Evolutionary conservation across 2,113 vertebrate genomes (phyloP).

Genomic region (Amphilophus citrinellus): DNA sequence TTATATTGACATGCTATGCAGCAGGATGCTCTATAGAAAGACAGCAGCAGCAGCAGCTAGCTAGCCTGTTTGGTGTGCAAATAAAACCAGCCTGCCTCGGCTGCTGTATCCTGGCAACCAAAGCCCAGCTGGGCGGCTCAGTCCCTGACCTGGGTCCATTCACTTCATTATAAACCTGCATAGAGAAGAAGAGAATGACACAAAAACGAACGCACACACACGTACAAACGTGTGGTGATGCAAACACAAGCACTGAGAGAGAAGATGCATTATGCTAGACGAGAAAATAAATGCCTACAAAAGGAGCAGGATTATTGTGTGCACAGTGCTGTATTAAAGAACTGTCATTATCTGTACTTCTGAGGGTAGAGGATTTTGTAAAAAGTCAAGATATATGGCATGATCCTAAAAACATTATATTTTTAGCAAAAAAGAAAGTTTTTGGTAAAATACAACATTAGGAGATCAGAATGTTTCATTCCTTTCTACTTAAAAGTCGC

Average conservation of each 20-base stretch:
- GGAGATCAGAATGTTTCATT: background rate
- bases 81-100: constrained; percentile 76
- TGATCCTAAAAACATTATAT: background rate
- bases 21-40: constrained; percentile 40
- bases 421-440: background rate
- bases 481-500: background rate
- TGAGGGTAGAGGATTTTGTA: background rate
- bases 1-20: constrained; percentile 71
- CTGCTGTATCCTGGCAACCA: constrained; percentile 86
- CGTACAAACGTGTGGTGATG: constrained; percentile 1
- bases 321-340: constrained; percentile 2
- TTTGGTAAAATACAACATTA: background rate
- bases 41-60: constrained; percentile 61
- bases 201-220: constrained; percentile 51
- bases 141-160: constrained; percentile 83
- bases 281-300: background rate
- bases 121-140: constrained; percentile 74
- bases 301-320: background rate
- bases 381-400: background rate
- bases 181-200: constrained; percentile 80
- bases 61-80: constrained; percentile 81
- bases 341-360: constrained; percentile 6
- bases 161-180: constrained; percentile 85
- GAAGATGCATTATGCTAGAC: constrained; percentile 36
- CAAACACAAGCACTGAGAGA: constrained; percentile 18